Evolutionary conservation across 2,888 invertebrate species (phyloP).

Genomic region (Podabrus alpinus): DNA sequence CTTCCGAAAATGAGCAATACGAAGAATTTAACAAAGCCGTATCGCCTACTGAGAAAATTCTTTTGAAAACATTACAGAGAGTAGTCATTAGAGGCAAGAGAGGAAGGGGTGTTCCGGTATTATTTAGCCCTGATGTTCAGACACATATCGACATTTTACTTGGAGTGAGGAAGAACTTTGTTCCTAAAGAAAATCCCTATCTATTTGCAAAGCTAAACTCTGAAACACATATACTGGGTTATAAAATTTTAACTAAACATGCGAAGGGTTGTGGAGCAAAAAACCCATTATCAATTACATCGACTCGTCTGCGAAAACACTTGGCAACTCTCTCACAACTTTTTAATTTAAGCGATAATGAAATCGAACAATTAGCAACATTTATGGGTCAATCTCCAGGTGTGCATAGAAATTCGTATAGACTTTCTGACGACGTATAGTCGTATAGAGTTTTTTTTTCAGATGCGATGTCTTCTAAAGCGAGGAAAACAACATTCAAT

Average conservation of each 20-base stretch:
- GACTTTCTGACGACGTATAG: constrained; percentile 37
- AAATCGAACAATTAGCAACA: constrained; percentile 38
- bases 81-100: neutral
- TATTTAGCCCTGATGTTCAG: neutral
- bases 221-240: constrained; percentile 30
- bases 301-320: constrained; percentile 38
- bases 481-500: too few species aligned
- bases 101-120: too few species aligned
- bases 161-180: too few species aligned
- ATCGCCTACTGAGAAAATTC: neutral
- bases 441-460: too few species aligned
- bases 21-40: neutral
- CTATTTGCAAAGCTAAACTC: constrained; percentile 16
- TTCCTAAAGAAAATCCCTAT: neutral
- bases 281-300: constrained; percentile 36
- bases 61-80: neutral
- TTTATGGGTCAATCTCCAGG: constrained; percentile 40
- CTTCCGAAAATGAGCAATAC: neutral
- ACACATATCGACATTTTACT: neutral
- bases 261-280: constrained; percentile 29
- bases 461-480: too few species aligned
- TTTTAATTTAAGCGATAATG: constrained; percentile 37
- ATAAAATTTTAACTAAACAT: constrained; percentile 34
- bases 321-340: constrained; percentile 40
- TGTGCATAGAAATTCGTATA: constrained; percentile 31